phyloP scores from a whole-genome alignment of 2,888 invertebrate genomes.

The Plebejus argus region DNA sequence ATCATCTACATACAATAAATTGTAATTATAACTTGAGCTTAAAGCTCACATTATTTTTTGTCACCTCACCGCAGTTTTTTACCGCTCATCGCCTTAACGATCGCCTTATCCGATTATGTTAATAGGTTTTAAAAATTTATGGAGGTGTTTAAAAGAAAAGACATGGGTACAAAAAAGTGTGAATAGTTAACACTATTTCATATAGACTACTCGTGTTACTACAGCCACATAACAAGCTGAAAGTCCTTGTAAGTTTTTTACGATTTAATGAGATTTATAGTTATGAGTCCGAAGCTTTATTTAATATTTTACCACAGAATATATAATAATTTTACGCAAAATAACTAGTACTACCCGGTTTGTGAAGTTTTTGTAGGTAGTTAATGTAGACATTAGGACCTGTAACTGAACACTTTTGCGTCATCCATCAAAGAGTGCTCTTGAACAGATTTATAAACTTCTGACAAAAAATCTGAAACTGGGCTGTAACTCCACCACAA shows the following conservation, averaged over 20 bases:
- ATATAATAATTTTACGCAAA: too few species aligned
- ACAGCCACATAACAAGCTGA: neutral
- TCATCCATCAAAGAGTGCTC: too few species aligned
- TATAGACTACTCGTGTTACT: neutral
- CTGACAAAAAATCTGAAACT: too few species aligned
- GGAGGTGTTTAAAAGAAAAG: constrained; percentile 16
- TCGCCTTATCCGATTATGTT: constrained; percentile 6
- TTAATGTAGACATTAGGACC: neutral
- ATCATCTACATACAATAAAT: neutral
- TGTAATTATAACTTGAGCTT: neutral
- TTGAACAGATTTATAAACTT: too few species aligned
- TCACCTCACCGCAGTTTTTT: constrained; percentile 5
- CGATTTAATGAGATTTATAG: neutral
- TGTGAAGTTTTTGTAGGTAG: neutral
- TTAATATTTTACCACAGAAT: too few species aligned
- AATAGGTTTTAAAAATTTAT: constrained; percentile 18
- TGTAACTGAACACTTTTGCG: neutral
- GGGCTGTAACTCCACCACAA: too few species aligned
- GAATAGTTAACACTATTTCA: neutral
- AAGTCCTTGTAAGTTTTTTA: neutral
- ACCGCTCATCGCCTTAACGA: neutral
- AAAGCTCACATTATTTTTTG: constrained; percentile 8
- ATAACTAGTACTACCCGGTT: neutral
- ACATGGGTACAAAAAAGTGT: neutral
- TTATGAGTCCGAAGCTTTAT: neutral